Evolutionary conservation across 1,140 invertebrate species (phyloP).

Genomic region (Ephestia elutella): DNA sequence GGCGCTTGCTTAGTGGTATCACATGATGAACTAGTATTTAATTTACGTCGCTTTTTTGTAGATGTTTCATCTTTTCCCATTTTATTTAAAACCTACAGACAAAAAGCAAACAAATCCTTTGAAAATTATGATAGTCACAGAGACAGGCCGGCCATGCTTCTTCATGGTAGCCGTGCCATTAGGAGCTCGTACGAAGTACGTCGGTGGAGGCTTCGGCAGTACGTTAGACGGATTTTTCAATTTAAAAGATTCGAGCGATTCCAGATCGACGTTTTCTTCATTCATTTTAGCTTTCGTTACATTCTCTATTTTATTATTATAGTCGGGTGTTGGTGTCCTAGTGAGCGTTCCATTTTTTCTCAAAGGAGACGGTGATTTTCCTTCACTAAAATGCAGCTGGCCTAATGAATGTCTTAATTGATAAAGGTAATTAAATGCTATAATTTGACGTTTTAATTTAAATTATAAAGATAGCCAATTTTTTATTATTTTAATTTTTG

Average conservation of each 20-base stretch:
- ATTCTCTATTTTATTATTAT: conserved; percentile 64
- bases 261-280: conserved; percentile 76
- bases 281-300: conserved; percentile 66
- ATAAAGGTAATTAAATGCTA: too few species aligned
- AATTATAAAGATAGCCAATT: too few species aligned
- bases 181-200: conserved; percentile 77
- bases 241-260: conserved; percentile 82
- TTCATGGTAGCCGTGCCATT: conserved; percentile 69
- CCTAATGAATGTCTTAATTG: too few species aligned
- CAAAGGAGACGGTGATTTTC: too few species aligned
- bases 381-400: too few species aligned
- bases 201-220: conserved; percentile 78
- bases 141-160: conserved; percentile 70
- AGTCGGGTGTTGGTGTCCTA: conserved; percentile 79
- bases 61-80: conserved; percentile 65
- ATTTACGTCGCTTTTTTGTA: conserved; percentile 59
- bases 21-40: conserved; percentile 44
- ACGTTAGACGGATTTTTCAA: conserved; percentile 77
- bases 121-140: conserved; percentile 81
- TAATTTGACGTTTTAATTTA: too few species aligned
- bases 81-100: conserved; percentile 9
- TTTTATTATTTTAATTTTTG: too few species aligned
- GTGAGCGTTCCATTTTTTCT: conserved; percentile 50
- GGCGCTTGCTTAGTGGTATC: conserved; percentile 47
- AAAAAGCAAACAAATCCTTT: too few species aligned